Conservation (phyloP, 2,113 vertebrate genomes). For the Psephotus haematonotus region DNA sequence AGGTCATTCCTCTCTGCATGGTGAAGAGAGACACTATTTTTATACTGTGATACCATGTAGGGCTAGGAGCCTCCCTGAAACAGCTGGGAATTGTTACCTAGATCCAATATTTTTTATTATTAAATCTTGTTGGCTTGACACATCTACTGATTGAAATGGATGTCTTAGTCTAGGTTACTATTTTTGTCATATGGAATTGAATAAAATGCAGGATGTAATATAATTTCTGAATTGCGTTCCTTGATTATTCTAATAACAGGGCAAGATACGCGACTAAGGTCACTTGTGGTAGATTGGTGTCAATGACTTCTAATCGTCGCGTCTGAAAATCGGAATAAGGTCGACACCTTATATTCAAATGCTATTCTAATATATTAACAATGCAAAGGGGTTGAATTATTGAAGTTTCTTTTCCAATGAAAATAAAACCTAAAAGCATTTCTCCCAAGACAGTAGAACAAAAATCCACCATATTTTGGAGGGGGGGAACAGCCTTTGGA, state of each 20-base stretch:
- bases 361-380: conserved; percentile 14
- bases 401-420: conserved; percentile 19
- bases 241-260: conserved; percentile 67
- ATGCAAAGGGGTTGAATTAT: conserved; percentile 12
- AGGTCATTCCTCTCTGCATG: conserved; percentile 72
- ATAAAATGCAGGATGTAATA: conserved; percentile 84
- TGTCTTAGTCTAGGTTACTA: conserved; percentile 83
- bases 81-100: conserved; percentile 72
- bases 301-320: background rate
- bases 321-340: background rate
- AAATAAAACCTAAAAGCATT: background rate
- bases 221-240: conserved; percentile 72
- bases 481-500: background rate
- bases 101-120: conserved; percentile 83
- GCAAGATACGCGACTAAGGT: conserved; percentile 8
- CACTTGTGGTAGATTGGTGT: background rate
- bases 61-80: conserved; percentile 73
- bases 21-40: conserved; percentile 83
- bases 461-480: background rate
- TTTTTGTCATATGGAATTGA: conserved; percentile 84
- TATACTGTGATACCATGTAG: conserved; percentile 77
- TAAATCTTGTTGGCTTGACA: conserved; percentile 81
- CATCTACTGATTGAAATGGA: conserved; percentile 82
- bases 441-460: background rate
- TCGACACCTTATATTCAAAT: conserved; percentile 17